Conservation (phyloP, 2,113 vertebrate genomes). For the Psephotus haematonotus region DNA sequence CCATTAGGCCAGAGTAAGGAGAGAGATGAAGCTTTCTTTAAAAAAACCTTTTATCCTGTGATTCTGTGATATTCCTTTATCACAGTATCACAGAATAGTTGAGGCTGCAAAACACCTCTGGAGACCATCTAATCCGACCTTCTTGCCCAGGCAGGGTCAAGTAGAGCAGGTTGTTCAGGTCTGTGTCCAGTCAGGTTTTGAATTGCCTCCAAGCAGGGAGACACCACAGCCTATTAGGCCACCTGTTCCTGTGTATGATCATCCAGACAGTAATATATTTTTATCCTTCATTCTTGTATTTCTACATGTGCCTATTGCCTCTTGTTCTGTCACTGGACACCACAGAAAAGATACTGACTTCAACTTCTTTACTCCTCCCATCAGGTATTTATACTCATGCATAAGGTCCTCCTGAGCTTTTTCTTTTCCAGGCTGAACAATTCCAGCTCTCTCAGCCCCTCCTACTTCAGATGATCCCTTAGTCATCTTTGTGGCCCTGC, state of each 20-base stretch:
- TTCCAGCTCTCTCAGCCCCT: not conserved
- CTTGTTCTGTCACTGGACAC: not conserved
- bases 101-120: not conserved
- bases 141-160: not conserved
- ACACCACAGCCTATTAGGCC: not conserved
- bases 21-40: not conserved
- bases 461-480: not conserved
- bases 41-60: not conserved
- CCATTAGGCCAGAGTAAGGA: not conserved
- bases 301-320: not conserved
- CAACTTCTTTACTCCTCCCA: not conserved
- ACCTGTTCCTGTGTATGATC: not conserved
- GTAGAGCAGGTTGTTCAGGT: not conserved
- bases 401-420: not conserved
- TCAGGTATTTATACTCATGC: not conserved
- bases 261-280: not conserved
- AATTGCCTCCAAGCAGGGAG: not conserved
- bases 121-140: rapidly evolving
- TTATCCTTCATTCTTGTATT: not conserved
- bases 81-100: not conserved
- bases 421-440: not conserved
- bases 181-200: not conserved
- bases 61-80: not conserved
- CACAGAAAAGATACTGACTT: not conserved
- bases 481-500: not conserved